phyloP scores from a whole-genome alignment of 2,113 vertebrate species.

The Spea multiplicata region DNA sequence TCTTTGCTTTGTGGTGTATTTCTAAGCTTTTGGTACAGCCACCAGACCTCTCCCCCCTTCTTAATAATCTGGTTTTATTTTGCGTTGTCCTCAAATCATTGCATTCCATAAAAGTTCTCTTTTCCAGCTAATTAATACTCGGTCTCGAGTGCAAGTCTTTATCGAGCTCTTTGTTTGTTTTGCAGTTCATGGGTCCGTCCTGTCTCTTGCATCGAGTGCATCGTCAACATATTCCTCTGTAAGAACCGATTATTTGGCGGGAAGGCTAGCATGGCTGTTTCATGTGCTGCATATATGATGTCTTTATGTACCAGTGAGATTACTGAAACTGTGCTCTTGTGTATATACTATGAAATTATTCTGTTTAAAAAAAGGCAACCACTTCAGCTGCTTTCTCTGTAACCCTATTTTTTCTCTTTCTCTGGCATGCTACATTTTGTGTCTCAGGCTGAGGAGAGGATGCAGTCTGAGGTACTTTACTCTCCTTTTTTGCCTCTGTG shows the following conservation, averaged over 20 bases:
- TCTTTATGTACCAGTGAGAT: slow-evolving; percentile 7
- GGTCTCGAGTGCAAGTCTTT: neutral
- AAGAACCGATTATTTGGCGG: slow-evolving; percentile 61
- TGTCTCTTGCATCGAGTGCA: slow-evolving; percentile 91
- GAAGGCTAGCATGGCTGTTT: neutral
- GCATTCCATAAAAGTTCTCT: too few relatives aligned
- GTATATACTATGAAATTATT: neutral
- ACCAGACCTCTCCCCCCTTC: too few relatives aligned
- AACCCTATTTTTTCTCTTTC: slow-evolving; percentile 66
- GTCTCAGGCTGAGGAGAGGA: slow-evolving; percentile 92
- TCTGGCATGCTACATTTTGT: slow-evolving; percentile 59
- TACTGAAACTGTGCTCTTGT: neutral
- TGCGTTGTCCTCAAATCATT: too few relatives aligned
- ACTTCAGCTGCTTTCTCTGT: slow-evolving; percentile 38
- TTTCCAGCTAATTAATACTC: too few relatives aligned
- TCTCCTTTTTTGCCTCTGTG: slow-evolving; percentile 38
- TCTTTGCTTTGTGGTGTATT: too few relatives aligned
- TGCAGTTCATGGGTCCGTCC: slow-evolving; percentile 90
- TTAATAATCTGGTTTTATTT: too few relatives aligned
- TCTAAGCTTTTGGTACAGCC: too few relatives aligned
- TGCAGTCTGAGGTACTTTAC: slow-evolving; percentile 89
- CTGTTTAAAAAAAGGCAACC: neutral
- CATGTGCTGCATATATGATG: neutral
- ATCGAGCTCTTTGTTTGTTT: slow-evolving; percentile 48
- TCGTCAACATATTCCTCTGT: slow-evolving; percentile 93